phyloP scores from a whole-genome alignment of 2,797 vertebrate genomes.

The Ptychobarbus kaznakovi region DNA sequence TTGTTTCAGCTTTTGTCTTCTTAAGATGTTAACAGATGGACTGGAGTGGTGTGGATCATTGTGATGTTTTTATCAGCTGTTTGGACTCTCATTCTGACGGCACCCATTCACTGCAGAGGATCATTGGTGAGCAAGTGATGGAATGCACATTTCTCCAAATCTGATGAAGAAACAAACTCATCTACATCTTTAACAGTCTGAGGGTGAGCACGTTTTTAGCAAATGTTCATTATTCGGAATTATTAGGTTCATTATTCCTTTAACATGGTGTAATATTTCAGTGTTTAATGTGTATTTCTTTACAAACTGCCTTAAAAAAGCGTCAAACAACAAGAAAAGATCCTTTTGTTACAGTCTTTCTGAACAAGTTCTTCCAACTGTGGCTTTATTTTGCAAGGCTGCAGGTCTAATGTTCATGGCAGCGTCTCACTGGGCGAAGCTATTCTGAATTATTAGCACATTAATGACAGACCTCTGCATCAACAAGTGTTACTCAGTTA shows the following conservation, averaged over 20 bases:
- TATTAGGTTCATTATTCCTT: not conserved
- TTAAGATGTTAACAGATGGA: not conserved
- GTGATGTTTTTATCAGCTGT: not conserved
- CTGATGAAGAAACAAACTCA: not conserved
- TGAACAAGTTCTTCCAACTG: not conserved
- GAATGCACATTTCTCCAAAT: not conserved
- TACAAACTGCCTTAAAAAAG: constrained; percentile 26
- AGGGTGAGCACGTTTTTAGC: no score
- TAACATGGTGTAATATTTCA: constrained; percentile 44
- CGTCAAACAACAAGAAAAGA: not conserved
- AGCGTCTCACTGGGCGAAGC: constrained; percentile 4
- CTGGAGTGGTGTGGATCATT: not conserved
- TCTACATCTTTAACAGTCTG: not conserved
- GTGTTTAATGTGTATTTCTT: constrained; percentile 44
- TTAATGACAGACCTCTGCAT: constrained; percentile 24
- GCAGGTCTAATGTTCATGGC: constrained; percentile 5
- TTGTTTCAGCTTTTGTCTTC: no score
- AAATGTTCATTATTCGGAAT: not conserved
- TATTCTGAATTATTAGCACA: constrained; percentile 25
- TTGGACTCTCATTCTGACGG: not conserved
- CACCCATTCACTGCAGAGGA: not conserved
- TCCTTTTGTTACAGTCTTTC: not conserved
- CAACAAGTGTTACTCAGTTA: not conserved
- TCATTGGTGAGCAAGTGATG: not conserved
- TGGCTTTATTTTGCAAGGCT: no score